These are phyloP conservation scores for Xanthia togata DNA, from an alignment of 2,888 invertebrate species.

Conservation along the genomic window DNA sequence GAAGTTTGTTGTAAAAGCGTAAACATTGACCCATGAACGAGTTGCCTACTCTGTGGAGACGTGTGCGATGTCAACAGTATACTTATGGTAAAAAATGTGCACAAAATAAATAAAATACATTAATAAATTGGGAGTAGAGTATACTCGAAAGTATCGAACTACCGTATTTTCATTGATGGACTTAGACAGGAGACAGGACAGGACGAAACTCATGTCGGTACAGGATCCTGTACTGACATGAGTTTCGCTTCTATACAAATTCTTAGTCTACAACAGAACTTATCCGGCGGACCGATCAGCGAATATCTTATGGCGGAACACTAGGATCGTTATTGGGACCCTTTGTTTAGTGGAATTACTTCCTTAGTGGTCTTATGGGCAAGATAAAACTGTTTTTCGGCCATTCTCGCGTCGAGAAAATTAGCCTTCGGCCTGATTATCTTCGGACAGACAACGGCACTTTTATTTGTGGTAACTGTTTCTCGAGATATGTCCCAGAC, in stretches of 20 bases:
- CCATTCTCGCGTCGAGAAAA: slow-evolving; percentile 75
- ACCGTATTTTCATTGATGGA: too few relatives aligned
- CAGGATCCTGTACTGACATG: neutral
- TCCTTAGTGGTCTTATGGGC: slow-evolving; percentile 83
- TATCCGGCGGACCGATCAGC: slow-evolving; percentile 78
- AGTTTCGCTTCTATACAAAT: slow-evolving; percentile 23
- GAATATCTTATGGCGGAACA: slow-evolving; percentile 74
- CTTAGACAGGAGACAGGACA: too few relatives aligned
- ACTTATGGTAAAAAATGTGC: too few relatives aligned
- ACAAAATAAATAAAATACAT: too few relatives aligned
- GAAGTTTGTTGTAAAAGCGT: too few relatives aligned
- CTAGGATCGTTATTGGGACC: slow-evolving; percentile 76
- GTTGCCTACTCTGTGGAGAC: too few relatives aligned
- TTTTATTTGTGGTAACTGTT: slow-evolving; percentile 74
- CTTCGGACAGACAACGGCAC: slow-evolving; percentile 63
- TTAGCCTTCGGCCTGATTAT: slow-evolving; percentile 79
- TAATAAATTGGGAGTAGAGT: too few relatives aligned
- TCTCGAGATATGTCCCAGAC: slow-evolving; percentile 57
- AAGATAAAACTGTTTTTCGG: slow-evolving; percentile 83
- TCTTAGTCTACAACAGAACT: slow-evolving; percentile 47
- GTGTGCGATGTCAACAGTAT: too few relatives aligned
- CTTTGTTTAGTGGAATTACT: slow-evolving; percentile 85
- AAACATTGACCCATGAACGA: too few relatives aligned
- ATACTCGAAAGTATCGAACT: too few relatives aligned
- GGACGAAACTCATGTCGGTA: too few relatives aligned